phyloP scores from a whole-genome alignment of 2,797 vertebrate genomes.

The Bufotes viridis region DNA sequence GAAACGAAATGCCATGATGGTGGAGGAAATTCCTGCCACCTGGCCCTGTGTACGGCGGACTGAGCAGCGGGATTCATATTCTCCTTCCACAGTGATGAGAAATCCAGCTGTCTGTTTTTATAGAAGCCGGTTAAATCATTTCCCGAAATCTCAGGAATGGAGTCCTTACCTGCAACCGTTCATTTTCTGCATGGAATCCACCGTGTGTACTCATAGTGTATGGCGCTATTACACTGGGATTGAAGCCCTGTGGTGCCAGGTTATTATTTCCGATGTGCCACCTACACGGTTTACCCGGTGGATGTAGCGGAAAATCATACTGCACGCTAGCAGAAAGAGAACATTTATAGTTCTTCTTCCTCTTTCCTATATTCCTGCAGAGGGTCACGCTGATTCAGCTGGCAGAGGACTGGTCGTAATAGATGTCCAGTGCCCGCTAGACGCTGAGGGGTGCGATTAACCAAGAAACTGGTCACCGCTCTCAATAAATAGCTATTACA shows the following conservation, averaged over 20 bases:
- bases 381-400: neutral
- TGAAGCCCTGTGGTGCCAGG: neutral
- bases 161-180: slow-evolving; percentile 1
- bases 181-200: slow-evolving; percentile 34
- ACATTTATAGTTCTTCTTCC: neutral
- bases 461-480: too few species aligned
- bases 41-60: neutral
- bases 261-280: neutral
- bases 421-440: neutral
- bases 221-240: neutral
- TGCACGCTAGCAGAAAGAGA: neutral
- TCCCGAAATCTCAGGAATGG: slow-evolving; percentile 12
- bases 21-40: neutral
- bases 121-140: slow-evolving; percentile 11
- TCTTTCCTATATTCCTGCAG: neutral
- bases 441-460: neutral
- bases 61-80: neutral
- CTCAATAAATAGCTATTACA: too few species aligned
- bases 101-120: slow-evolving; percentile 22
- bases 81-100: neutral
- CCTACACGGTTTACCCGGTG: neutral
- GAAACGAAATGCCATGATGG: neutral
- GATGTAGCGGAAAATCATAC: neutral
- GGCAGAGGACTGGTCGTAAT: neutral
- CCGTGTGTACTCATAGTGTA: neutral